Evolutionary conservation across 2,113 vertebrate genomes (phyloP).

Genomic region (Gambusia holbrooki): DNA sequence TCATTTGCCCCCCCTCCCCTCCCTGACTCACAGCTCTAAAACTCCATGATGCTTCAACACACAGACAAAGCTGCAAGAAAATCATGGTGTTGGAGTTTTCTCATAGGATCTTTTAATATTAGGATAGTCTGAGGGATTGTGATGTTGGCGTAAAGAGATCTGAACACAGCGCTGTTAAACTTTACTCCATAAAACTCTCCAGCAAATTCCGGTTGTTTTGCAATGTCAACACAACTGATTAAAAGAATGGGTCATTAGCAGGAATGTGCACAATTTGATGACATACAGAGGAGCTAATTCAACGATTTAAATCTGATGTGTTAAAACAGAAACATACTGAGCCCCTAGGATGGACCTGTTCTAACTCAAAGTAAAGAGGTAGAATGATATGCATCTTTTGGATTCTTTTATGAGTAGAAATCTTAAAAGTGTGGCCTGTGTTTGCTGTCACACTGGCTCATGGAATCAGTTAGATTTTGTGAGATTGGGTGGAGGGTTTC

Average conservation of each 20-base stretch:
- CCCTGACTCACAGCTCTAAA: conserved; percentile 2
- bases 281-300: background rate
- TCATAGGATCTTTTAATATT: background rate
- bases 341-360: background rate
- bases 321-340: background rate
- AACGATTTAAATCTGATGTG: background rate
- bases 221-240: background rate
- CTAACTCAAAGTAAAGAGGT: background rate
- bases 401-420: too few species aligned
- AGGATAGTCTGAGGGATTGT: background rate
- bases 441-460: too few species aligned
- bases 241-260: background rate
- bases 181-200: background rate
- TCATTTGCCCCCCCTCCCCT: conserved; percentile 4
- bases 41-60: conserved; percentile 21
- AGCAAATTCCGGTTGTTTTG: background rate
- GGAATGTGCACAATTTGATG: background rate
- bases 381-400: too few species aligned
- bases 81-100: background rate
- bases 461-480: too few species aligned
- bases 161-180: background rate
- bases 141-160: background rate
- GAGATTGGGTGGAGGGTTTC: too few species aligned
- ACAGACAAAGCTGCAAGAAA: background rate
- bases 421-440: too few species aligned